Base-by-base conservation (phyloP, 2,888 invertebrate species). In the Drosophila suboccidentalis region DNA sequence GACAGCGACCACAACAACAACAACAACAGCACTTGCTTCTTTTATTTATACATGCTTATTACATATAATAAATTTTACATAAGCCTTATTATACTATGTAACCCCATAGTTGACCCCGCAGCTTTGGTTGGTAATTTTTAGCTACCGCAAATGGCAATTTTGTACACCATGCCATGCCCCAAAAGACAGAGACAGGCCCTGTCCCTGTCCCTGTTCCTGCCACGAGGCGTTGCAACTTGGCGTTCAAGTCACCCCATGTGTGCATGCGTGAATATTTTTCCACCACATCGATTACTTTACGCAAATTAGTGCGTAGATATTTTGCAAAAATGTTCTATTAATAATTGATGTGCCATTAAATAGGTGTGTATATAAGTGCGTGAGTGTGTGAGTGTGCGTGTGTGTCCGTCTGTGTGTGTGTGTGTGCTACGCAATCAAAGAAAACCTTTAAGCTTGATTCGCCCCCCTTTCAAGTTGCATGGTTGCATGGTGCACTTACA, bases 241-340 rank as follows among this genome's bases (percentile, higher is more conserved):
- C 29, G 44, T 50, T 50, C 38, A 46, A 53, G 43, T 71, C 49
- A 78, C 62, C 79, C 75, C 82, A 79, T 78, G 73, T 87, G 81
- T 86, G 89, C 78, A 83, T 90, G 87, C 90, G 81, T 89, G 78
- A 75, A 90, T 83, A 87, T 81, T 87, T 80, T 87, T 87, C 86
- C 86, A 90, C 89, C 86, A 87, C 86, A 87, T 87, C 86, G 86
- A 87, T 87, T 90, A 90, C 86, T 90, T 87, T 90, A 87, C 89
- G 82, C 86, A 90, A 87, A 90, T 87, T 87, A 87, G 86, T 87
- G 90, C 86, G 86, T 90, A 89, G 86, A 87, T 87, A 90, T 87
- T 87, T 87, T 90, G 90, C 90, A 90, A 87, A 87, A 90, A 87
- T 87, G 76, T 80, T 81, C 89, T 90, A 87, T 87, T 90, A 87